Conservation (phyloP, 2,113 vertebrate species). For the Odontophorus gujanensis region DNA sequence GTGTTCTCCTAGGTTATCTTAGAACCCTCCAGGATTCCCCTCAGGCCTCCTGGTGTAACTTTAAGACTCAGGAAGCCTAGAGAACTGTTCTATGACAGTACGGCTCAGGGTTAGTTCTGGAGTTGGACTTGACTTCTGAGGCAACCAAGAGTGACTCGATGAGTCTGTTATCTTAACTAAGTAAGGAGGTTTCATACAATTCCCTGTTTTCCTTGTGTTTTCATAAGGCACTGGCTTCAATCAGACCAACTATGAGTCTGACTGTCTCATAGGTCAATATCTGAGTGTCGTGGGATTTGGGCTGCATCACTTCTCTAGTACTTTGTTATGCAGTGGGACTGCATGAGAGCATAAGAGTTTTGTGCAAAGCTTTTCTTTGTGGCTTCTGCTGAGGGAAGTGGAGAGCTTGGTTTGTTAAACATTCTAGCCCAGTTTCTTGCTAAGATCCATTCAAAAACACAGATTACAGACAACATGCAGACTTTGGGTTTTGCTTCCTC, state of each 20-base stretch:
- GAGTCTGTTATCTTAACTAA: neutral
- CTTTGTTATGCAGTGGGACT: neutral
- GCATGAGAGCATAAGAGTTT: neutral
- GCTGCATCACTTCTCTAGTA: neutral
- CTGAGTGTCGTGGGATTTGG: neutral
- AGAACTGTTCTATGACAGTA: neutral
- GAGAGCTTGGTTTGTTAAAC: neutral
- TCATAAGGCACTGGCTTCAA: neutral
- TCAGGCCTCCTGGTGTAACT: neutral
- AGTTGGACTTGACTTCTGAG: neutral
- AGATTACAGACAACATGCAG: neutral
- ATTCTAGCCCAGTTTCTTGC: neutral
- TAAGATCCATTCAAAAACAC: neutral
- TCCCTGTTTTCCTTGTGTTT: neutral
- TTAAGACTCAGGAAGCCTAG: neutral
- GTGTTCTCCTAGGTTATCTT: neutral
- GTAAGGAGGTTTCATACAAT: slow-evolving; percentile 5
- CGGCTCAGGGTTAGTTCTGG: neutral
- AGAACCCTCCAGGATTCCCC: neutral
- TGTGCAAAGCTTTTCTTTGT: neutral
- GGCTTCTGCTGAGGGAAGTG: neutral
- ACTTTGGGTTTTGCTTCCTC: neutral
- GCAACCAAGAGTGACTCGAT: neutral
- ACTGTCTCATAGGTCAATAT: neutral
- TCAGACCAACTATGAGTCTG: neutral